A percentile compares a stretch with the other conserved stretches of the same genome.
Evolutionary conservation across 2,113 vertebrate species (phyloP).

Genomic region (Chascanopsetta lugubris): DNA sequence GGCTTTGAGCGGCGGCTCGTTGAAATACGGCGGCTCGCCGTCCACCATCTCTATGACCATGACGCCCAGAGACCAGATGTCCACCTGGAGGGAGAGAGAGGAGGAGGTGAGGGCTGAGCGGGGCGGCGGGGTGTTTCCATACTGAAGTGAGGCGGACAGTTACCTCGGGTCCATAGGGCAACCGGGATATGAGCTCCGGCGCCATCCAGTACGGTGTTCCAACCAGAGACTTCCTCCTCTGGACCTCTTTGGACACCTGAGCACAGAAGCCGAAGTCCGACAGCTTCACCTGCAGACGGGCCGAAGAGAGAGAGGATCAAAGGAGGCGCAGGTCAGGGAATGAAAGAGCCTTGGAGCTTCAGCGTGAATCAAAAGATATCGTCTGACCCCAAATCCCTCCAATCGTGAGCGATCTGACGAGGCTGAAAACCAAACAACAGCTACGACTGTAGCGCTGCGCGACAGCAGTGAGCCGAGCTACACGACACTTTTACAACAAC

Average conservation of each 20-base stretch:
- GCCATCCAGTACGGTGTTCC: slow-evolving; percentile 96
- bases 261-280: slow-evolving; percentile 96
- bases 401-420: too few relatives aligned
- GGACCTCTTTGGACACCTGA: slow-evolving; percentile 92
- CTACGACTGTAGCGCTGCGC: too few relatives aligned
- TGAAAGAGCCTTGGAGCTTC: too few relatives aligned
- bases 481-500: neutral
- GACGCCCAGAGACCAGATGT: slow-evolving; percentile 95
- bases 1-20: slow-evolving; percentile 94
- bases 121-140: neutral
- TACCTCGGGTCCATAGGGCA: slow-evolving; percentile 90
- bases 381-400: too few relatives aligned
- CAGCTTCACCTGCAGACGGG: slow-evolving; percentile 89
- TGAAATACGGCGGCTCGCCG: slow-evolving; percentile 95
- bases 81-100: slow-evolving; percentile 77
- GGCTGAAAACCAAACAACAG: too few relatives aligned
- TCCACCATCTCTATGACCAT: slow-evolving; percentile 99
- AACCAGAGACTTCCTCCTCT: slow-evolving; percentile 88
- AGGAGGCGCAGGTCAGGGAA: too few relatives aligned
- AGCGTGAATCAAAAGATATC: too few relatives aligned
- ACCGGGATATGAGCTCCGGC: slow-evolving; percentile 90
- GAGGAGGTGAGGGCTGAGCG: neutral
- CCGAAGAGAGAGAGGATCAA: neutral
- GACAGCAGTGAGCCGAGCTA: neutral
- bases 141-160: neutral